A percentile compares a stretch with the other conserved stretches of the same genome.
These are phyloP conservation scores for Hyperoplus immaculatus DNA, from an alignment of 2,797 vertebrate species.

Conservation along the genomic window DNA sequence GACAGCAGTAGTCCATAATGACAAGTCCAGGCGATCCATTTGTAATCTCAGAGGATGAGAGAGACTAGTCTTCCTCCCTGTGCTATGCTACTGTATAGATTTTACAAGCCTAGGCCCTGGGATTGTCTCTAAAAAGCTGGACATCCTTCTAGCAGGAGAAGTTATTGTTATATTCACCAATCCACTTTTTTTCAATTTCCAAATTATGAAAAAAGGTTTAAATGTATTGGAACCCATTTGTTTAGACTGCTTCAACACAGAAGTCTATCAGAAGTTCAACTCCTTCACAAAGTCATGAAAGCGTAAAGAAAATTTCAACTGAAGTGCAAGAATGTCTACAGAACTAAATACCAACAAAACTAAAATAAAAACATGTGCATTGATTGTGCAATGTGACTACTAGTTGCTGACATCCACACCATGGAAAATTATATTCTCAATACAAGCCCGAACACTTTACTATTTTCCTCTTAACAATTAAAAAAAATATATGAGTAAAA, in stretches of 20 bases:
- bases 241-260: too few relatives aligned
- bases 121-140: slow-evolving; percentile 16
- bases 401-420: background rate
- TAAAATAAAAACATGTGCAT: background rate
- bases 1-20: slow-evolving; percentile 55
- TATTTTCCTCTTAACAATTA: background rate
- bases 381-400: background rate
- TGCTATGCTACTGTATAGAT: slow-evolving; percentile 31
- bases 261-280: too few relatives aligned
- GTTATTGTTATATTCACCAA: background rate
- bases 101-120: slow-evolving; percentile 28
- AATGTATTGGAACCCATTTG: too few relatives aligned
- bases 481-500: background rate
- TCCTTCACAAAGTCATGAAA: too few relatives aligned
- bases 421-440: background rate
- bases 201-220: background rate
- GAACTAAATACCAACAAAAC: too few relatives aligned
- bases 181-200: background rate
- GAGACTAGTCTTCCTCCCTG: slow-evolving; percentile 50
- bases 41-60: slow-evolving; percentile 54
- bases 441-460: background rate
- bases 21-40: slow-evolving; percentile 67
- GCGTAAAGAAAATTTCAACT: too few relatives aligned
- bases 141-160: background rate
- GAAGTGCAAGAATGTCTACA: too few relatives aligned